Evolutionary conservation across 2,113 vertebrate genomes (phyloP).

Genomic region (Ctenomys sociabilis): DNA sequence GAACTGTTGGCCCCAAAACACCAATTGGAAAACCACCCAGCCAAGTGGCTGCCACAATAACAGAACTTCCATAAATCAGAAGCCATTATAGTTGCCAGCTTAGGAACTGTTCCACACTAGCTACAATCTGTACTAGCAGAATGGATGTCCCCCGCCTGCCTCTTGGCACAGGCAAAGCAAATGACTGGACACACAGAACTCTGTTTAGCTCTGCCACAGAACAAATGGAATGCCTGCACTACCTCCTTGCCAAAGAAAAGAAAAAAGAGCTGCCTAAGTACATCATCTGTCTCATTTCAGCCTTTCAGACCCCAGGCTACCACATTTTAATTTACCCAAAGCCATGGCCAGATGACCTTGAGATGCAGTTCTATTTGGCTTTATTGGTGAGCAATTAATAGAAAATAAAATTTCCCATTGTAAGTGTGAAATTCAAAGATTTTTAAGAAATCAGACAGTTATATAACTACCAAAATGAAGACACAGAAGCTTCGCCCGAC

Average conservation of each 20-base stretch:
- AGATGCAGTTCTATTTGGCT: neutral
- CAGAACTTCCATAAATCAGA: slow-evolving; percentile 36
- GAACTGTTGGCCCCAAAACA: neutral
- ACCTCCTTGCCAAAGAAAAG: neutral
- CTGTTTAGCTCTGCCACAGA: neutral
- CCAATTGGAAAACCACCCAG: neutral
- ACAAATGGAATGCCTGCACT: neutral
- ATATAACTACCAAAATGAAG: neutral
- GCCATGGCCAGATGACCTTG: neutral
- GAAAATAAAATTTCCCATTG: neutral
- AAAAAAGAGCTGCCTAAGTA: neutral
- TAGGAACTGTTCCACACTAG: neutral
- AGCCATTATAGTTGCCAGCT: neutral
- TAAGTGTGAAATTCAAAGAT: neutral
- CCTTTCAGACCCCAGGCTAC: neutral
- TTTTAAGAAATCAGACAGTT: neutral
- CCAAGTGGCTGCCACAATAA: slow-evolving; percentile 8
- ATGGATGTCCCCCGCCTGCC: neutral
- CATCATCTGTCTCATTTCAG: neutral
- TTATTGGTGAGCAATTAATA: neutral
- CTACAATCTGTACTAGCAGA: neutral
- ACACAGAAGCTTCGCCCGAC: neutral
- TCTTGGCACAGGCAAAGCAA: slow-evolving; percentile 51
- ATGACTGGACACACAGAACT: neutral
- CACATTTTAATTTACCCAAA: neutral